phyloP scores from a whole-genome alignment of 2,113 vertebrate species.

The Agapornis roseicollis region DNA sequence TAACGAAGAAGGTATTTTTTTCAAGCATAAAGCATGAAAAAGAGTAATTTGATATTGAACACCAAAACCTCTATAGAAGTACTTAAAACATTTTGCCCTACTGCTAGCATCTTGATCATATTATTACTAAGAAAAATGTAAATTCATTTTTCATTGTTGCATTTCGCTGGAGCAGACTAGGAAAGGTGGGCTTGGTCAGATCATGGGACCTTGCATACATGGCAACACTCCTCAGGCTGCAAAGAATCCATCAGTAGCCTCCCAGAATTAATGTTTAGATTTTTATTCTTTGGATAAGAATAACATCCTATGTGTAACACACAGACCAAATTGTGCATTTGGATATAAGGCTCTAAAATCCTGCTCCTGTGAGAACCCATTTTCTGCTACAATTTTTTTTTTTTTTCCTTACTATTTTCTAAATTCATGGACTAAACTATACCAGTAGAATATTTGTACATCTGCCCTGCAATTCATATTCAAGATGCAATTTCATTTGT shows the following conservation, averaged over 20 bases:
- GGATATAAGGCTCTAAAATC: neutral
- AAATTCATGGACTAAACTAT: neutral
- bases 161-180: neutral
- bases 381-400: neutral
- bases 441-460: neutral
- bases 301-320: neutral
- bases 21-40: neutral
- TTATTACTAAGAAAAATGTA: neutral
- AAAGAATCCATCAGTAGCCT: neutral
- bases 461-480: neutral
- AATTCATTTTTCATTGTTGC: neutral
- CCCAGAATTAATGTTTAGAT: neutral
- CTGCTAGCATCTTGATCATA: neutral
- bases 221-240: accelerated
- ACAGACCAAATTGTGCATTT: neutral
- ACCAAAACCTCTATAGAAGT: neutral
- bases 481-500: neutral
- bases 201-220: accelerated
- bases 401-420: neutral
- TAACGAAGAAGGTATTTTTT: neutral
- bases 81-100: neutral
- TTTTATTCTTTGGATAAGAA: neutral
- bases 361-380: neutral
- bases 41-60: neutral
- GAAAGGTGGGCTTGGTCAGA: neutral